Evolutionary conservation across 2,888 invertebrate species (phyloP).

Genomic region (Harmothoe impar): DNA sequence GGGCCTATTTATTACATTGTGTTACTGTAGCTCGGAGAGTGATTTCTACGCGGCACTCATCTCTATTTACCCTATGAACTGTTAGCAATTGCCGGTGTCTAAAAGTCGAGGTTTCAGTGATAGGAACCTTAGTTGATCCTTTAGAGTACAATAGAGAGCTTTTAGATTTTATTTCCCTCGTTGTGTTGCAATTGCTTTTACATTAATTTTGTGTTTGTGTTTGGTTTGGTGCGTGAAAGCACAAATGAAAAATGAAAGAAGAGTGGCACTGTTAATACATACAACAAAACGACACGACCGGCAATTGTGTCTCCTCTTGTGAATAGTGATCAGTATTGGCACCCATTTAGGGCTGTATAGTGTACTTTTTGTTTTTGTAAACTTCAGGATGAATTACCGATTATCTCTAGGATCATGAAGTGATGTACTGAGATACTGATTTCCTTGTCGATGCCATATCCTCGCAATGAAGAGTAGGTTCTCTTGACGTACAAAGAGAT

Average conservation of each 20-base stretch:
- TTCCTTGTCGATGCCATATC: not conserved
- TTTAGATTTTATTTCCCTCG: constrained; percentile 36
- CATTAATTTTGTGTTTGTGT: constrained; percentile 31
- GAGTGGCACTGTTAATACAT: too few relatives aligned
- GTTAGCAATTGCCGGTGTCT: not conserved
- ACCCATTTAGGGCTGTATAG: not conserved
- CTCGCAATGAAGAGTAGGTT: not conserved
- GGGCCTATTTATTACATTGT: constrained; percentile 37
- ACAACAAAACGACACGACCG: too few relatives aligned
- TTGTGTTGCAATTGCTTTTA: constrained; percentile 57
- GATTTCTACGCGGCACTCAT: not conserved
- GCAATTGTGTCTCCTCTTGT: not conserved
- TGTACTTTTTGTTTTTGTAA: not conserved
- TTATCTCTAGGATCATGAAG: constrained; percentile 14
- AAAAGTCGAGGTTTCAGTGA: not conserved
- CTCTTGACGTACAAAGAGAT: too few relatives aligned
- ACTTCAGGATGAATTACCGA: not conserved
- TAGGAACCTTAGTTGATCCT: not conserved
- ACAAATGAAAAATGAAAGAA: not conserved
- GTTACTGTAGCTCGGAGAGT: not conserved
- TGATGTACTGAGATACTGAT: not conserved
- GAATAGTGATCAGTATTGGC: not conserved
- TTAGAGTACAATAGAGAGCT: constrained; percentile 28
- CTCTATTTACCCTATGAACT: not conserved
- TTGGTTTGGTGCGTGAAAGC: constrained; percentile 48